phyloP scores from a whole-genome alignment of 2,888 invertebrate species.

The Myopa testacea region DNA sequence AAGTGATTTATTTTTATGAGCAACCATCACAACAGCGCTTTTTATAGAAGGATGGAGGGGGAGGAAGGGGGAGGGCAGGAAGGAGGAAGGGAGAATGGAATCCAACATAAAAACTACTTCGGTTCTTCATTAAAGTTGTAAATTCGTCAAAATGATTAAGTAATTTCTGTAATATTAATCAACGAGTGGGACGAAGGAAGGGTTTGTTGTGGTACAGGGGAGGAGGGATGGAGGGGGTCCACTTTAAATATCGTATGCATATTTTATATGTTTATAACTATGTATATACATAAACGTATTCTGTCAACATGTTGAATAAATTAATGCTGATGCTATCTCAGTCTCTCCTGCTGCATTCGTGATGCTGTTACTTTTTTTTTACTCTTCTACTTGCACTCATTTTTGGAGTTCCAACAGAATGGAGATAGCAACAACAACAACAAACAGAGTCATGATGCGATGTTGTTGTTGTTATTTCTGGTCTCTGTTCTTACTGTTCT shows the following conservation, averaged over 20 bases:
- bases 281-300: neutral
- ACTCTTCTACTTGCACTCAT: too few relatives aligned
- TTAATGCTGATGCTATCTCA: neutral
- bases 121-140: neutral
- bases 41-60: neutral
- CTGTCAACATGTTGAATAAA: neutral
- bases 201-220: too few relatives aligned
- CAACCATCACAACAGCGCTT: neutral
- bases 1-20: neutral
- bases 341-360: neutral
- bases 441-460: neutral
- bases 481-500: too few relatives aligned
- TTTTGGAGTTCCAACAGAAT: too few relatives aligned
- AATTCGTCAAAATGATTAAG: neutral
- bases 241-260: neutral
- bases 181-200: too few relatives aligned
- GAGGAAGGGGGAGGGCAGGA: neutral
- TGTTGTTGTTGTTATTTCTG: neutral
- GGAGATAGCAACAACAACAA: too few relatives aligned
- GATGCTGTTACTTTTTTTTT: neutral
- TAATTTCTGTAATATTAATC: neutral
- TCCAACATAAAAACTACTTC: neutral
- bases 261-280: too few relatives aligned
- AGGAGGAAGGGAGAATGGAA: neutral
- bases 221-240: neutral